phyloP scores from a whole-genome alignment of 2,113 vertebrate genomes.

The Mystacornis crossleyi region DNA sequence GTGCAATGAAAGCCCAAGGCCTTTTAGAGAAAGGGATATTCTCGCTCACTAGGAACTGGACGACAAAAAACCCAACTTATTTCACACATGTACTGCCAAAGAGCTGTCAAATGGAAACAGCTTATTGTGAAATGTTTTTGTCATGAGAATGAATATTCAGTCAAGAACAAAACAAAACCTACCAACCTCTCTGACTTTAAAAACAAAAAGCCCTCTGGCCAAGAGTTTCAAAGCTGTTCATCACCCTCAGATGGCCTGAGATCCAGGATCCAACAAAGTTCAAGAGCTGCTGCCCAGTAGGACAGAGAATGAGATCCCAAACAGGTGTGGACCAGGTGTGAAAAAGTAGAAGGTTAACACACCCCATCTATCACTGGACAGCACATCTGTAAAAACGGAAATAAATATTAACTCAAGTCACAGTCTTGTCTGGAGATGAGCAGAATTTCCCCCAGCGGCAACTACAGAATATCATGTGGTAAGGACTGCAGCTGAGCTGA shows the following conservation, averaged over 20 bases:
- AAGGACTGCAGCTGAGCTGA: constrained; percentile 36
- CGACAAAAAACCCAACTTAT: neutral
- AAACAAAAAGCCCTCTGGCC: constrained; percentile 28
- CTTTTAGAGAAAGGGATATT: neutral
- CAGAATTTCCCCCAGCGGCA: constrained; percentile 17
- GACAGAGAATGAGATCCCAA: constrained; percentile 24
- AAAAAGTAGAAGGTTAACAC: constrained; percentile 31
- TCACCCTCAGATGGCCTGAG: neutral
- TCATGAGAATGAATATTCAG: constrained; percentile 40
- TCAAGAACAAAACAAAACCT: constrained; percentile 49
- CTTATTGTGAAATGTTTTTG: constrained; percentile 59
- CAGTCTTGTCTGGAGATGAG: constrained; percentile 49
- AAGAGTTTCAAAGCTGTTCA: constrained; percentile 16
- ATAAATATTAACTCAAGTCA: constrained; percentile 32
- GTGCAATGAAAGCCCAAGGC: neutral
- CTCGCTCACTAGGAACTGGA: neutral
- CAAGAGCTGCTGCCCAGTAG: constrained; percentile 32
- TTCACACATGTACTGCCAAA: constrained; percentile 42
- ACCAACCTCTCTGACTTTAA: constrained; percentile 30
- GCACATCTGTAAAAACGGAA: constrained; percentile 41
- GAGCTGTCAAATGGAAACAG: constrained; percentile 22
- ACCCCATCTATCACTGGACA: constrained; percentile 52
- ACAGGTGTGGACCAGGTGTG: constrained; percentile 59
- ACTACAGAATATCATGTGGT: constrained; percentile 13
- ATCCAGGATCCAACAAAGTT: constrained; percentile 15